Evolutionary conservation across 2,113 vertebrate genomes (phyloP), one percentile per base, ranked within the genome.

Genomic region (Microtus richardsoni): DNA sequence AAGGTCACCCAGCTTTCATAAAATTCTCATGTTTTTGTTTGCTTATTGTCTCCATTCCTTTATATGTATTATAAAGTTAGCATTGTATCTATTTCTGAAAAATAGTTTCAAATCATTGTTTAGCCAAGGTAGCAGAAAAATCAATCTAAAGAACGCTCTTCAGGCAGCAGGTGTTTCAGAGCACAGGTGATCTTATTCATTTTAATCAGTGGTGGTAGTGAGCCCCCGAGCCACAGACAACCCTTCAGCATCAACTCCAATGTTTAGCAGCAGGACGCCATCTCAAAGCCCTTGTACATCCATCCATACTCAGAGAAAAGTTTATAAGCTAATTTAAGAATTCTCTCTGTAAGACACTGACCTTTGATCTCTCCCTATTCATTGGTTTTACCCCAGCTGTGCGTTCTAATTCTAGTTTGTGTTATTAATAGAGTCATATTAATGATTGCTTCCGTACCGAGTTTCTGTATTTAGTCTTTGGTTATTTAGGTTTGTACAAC

Each of bases 401-500:
- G 58, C 87, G 74, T 47, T 93, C 71, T 93, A 82, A 95, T 95
- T 97, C 89, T 89, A 74, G 70, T 68, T 47, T 68, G 22, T 93
- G 92, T 93, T 92, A 94, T 95, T 95, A 96, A 96, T 92, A 94
- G 92, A 92, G 36, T 82, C 89, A 36, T 39, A 80, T 93, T 97
- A 97, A 94, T 84, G 88, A 78, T 94, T 68, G 91, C 74, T 97
- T 96, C 68, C 41, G 92, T 86, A 80, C n/a, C 22, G 36, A 58
- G 66, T 39, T 96, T 92, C 64, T 83, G 64, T 95, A 93, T 96
- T 91, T 88, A 90, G 88, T 41, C 60, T 88, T 95, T 71, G 33
- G 52, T 92, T 93, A 96, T 94, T 97, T 96, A 91, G 39, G 60
- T 86, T 90, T 95, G 41, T n/a, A 91, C 88, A 91, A 92, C 52